Conservation (phyloP, 2,888 invertebrate species). For the Netelia melanura region DNA sequence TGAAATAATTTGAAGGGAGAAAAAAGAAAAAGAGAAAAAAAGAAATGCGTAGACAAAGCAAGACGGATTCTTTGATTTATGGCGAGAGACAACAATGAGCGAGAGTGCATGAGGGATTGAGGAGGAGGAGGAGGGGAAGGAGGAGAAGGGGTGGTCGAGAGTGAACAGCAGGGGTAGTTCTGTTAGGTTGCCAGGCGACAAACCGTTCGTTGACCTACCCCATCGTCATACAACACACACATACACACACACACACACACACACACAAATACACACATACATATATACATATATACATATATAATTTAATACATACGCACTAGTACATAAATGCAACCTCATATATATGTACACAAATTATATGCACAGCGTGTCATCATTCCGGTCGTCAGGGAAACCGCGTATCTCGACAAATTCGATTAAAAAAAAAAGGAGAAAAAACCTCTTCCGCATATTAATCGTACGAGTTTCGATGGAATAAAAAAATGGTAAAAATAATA, state of each 20-base stretch:
- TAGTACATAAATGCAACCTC: constrained; percentile 40
- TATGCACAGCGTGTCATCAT: constrained; percentile 49
- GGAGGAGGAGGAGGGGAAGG: not conserved
- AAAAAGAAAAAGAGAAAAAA: constrained; percentile 27
- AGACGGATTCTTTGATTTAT: constrained; percentile 59
- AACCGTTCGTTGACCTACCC: constrained; percentile 79
- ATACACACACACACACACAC: not conserved
- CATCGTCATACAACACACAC: constrained; percentile 66
- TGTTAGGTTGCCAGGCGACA: constrained; percentile 80
- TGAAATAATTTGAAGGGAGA: constrained; percentile 72
- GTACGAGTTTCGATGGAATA: not conserved
- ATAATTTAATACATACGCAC: constrained; percentile 26
- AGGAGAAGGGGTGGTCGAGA: constrained; percentile 10
- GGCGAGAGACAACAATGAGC: constrained; percentile 18
- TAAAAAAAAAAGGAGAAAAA: constrained; percentile 1
- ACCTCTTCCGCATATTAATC: not conserved
- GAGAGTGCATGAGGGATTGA: constrained; percentile 46
- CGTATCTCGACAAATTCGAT: constrained; percentile 66
- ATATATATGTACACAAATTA: not conserved
- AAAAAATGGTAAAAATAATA: not conserved
- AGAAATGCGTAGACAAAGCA: constrained; percentile 4
- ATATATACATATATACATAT: not conserved
- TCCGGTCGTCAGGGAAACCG: constrained; percentile 75
- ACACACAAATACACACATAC: not conserved
- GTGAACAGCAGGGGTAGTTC: constrained; percentile 70